phyloP scores from a whole-genome alignment of 1,140 invertebrate genomes.

The Listronotus oregonensis region DNA sequence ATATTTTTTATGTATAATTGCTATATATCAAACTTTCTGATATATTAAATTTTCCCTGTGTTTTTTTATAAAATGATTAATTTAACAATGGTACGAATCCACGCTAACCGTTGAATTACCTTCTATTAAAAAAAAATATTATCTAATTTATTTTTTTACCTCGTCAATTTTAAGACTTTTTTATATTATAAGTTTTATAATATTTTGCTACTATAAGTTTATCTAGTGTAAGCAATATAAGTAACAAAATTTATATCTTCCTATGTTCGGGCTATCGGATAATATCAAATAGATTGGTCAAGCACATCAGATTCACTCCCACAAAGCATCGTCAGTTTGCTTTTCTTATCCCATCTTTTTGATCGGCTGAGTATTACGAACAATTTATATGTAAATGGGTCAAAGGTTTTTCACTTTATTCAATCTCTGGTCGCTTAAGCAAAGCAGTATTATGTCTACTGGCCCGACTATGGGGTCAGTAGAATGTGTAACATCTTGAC shows the following conservation, averaged over 20 bases:
- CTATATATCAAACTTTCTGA: no score
- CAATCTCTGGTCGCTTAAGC: constrained; percentile 22
- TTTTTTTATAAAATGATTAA: no score
- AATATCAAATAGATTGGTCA: constrained; percentile 29
- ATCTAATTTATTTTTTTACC: no score
- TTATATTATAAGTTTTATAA: no score
- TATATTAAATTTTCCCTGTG: no score
- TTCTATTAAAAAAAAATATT: no score
- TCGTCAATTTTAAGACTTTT: no score
- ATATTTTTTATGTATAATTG: no score
- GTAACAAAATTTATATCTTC: constrained; percentile 28
- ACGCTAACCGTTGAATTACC: no score
- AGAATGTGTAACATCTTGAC: constrained; percentile 23
- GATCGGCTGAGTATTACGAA: constrained; percentile 34
- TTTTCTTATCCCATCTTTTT: constrained; percentile 36
- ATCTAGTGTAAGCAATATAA: constrained; percentile 13
- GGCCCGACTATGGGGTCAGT: background rate
- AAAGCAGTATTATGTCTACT: constrained; percentile 20
- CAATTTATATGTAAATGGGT: constrained; percentile 39
- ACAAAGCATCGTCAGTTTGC: constrained; percentile 32
- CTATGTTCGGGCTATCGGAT: constrained; percentile 11
- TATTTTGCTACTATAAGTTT: no score
- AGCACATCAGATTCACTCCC: constrained; percentile 30
- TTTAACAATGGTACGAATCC: no score
- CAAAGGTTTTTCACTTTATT: constrained; percentile 36